Percentiles rank a stretch among this genome's conserved stretches.
Evolutionary conservation across 2,113 vertebrate species (phyloP).

Genomic region (Mesocricetus auratus): DNA sequence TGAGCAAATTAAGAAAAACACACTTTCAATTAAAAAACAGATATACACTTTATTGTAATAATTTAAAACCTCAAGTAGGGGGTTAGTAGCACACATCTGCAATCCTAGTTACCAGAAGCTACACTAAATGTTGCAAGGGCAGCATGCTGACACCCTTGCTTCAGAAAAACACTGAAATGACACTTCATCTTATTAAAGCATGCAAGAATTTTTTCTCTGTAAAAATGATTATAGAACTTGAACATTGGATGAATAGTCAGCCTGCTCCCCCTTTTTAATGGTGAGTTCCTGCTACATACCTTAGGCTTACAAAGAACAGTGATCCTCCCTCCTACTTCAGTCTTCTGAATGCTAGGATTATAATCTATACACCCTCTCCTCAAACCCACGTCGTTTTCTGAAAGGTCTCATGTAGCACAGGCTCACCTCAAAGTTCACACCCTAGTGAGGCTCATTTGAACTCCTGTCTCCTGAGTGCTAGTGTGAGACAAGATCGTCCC

Average conservation of each 20-base stretch:
- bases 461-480: background rate
- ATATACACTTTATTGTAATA: background rate
- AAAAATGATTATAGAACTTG: background rate
- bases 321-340: background rate
- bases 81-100: background rate
- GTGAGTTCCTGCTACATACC: background rate
- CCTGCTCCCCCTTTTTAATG: background rate
- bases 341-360: background rate
- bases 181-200: constrained; percentile 17
- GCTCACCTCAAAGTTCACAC: background rate
- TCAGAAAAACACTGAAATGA: background rate
- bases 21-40: background rate
- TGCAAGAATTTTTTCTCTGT: background rate
- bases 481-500: background rate
- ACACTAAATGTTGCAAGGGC: background rate
- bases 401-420: background rate
- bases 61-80: background rate
- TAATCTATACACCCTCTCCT: background rate
- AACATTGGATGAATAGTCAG: background rate
- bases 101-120: background rate
- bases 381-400: background rate
- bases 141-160: background rate
- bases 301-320: background rate
- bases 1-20: constrained; percentile 16
- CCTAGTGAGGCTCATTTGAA: background rate